phyloP scores from a whole-genome alignment of 2,888 invertebrate species.

The Adela reaumurella region DNA sequence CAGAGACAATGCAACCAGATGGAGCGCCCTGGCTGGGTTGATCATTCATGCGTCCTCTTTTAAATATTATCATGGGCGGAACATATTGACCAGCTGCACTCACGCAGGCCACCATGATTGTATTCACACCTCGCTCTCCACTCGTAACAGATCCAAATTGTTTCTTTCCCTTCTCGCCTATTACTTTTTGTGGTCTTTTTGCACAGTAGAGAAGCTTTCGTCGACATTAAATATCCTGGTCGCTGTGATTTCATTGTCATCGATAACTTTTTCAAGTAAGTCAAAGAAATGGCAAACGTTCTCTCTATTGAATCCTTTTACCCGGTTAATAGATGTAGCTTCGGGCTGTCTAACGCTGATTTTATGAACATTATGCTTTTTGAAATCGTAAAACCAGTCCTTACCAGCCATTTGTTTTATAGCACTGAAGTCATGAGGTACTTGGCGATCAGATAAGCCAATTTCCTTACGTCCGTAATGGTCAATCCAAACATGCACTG shows the following conservation, averaged over 20 bases:
- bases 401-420: neutral
- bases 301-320: neutral
- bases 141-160: no score
- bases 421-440: no score
- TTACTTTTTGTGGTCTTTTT: no score
- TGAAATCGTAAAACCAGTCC: neutral
- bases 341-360: constrained; percentile 1
- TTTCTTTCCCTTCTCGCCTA: no score
- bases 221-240: constrained; percentile 1
- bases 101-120: no score
- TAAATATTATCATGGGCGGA: no score
- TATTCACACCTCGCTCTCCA: no score
- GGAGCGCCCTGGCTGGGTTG: no score
- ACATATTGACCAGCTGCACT: no score
- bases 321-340: neutral
- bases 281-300: neutral
- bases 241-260: neutral
- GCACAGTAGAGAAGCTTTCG: neutral
- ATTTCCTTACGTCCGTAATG: neutral
- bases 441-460: no score
- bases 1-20: no score
- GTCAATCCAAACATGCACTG: constrained; percentile 1
- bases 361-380: neutral
- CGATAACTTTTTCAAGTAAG: constrained; percentile 1
- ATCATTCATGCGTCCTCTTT: no score